Evolutionary conservation across 2,113 vertebrate genomes (phyloP).

Genomic region (Melanostigma gelatinosum): DNA sequence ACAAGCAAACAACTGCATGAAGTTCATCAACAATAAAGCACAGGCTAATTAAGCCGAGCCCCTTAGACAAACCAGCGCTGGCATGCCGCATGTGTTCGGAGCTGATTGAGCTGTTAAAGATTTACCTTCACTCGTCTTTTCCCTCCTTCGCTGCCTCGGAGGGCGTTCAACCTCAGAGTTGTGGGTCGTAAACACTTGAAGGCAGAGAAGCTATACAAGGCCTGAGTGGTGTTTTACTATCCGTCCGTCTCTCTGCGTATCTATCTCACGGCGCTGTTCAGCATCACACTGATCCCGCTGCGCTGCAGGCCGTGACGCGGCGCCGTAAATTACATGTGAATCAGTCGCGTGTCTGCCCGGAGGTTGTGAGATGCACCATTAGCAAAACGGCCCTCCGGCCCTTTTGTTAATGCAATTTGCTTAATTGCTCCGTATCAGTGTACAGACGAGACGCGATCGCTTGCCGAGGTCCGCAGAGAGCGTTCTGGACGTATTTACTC

Average conservation of each 20-base stretch:
- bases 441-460: conserved; percentile 75
- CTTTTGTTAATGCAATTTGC: conserved; percentile 82
- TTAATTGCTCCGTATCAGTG: conserved; percentile 82
- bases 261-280: neutral
- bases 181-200: conserved; percentile 60
- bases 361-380: conserved; percentile 79
- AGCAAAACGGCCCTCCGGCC: conserved; percentile 74
- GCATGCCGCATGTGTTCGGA: conserved; percentile 92
- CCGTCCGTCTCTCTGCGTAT: neutral
- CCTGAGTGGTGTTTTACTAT: conserved; percentile 37
- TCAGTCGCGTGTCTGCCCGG: conserved; percentile 72
- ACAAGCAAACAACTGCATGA: conserved; percentile 99
- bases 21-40: conserved; percentile 99
- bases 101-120: conserved; percentile 93
- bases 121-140: conserved; percentile 80
- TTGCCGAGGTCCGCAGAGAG: conserved; percentile 66
- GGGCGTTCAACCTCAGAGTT: conserved; percentile 50
- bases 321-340: conserved; percentile 71
- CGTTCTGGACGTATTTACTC: conserved; percentile 74
- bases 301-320: conserved; percentile 52
- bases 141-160: conserved; percentile 56
- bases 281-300: conserved; percentile 50
- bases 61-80: conserved; percentile 94
- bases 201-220: conserved; percentile 55
- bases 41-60: conserved; percentile 99